Conservation (phyloP, 2,888 invertebrate genomes). For the Lamellibrachia satsuma region DNA sequence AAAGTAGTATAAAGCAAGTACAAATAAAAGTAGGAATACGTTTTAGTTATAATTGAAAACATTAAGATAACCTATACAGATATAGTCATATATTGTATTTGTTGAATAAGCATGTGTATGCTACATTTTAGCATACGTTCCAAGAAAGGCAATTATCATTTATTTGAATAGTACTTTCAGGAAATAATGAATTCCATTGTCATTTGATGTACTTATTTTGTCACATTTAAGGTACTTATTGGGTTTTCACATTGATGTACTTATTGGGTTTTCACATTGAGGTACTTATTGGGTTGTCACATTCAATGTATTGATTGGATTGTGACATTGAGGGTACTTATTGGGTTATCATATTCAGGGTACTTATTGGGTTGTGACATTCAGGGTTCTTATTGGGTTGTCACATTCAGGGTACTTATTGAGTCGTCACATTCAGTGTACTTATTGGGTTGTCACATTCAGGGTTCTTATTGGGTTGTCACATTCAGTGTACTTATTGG, state of each 20-base stretch:
- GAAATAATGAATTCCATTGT: not conserved
- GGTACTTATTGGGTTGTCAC: not conserved
- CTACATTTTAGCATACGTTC: too few relatives aligned
- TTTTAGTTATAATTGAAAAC: too few relatives aligned
- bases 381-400: not conserved
- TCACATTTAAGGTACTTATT: not conserved
- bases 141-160: too few relatives aligned
- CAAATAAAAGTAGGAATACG: too few relatives aligned
- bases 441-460: not conserved
- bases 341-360: not conserved
- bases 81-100: too few relatives aligned
- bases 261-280: not conserved
- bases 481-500: not conserved
- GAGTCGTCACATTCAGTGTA: not conserved
- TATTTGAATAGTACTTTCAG: too few relatives aligned
- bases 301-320: not conserved
- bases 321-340: not conserved
- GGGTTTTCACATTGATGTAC: not conserved
- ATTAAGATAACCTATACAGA: too few relatives aligned
- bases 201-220: not conserved
- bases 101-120: too few relatives aligned
- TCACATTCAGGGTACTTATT: not conserved
- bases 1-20: too few relatives aligned
- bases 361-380: not conserved
- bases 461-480: not conserved